Evolutionary conservation across 2,797 vertebrate genomes (phyloP).

Genomic region (Rhinoraja longicauda): DNA sequence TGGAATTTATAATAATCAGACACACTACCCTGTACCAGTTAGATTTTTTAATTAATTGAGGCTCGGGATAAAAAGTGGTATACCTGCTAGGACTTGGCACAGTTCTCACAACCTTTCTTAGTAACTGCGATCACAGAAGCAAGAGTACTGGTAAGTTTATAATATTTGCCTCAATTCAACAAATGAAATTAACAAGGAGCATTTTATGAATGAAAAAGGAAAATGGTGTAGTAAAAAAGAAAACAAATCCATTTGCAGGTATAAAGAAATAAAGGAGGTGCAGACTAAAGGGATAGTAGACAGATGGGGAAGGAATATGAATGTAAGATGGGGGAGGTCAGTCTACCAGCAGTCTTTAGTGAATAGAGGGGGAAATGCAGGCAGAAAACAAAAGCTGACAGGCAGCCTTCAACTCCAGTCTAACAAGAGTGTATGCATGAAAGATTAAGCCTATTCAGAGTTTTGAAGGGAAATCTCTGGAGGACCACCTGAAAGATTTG

Average conservation of each 20-base stretch:
- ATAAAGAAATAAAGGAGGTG: constrained; percentile 18
- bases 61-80: too few relatives aligned
- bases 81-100: not conserved
- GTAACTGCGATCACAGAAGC: constrained; percentile 18
- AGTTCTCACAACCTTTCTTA: not conserved
- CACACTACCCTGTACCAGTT: not conserved
- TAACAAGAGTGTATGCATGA: constrained; percentile 24
- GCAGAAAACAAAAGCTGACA: constrained; percentile 32
- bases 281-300: not conserved
- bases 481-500: constrained; percentile 34
- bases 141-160: not conserved
- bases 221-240: constrained; percentile 7
- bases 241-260: not conserved
- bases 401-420: constrained; percentile 22
- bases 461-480: constrained; percentile 32
- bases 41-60: not conserved
- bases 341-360: not conserved
- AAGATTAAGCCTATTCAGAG: constrained; percentile 36
- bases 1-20: not conserved
- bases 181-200: not conserved
- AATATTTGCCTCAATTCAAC: not conserved
- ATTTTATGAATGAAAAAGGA: constrained; percentile 8
- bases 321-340: not conserved
- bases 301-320: constrained; percentile 24
- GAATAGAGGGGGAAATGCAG: constrained; percentile 25